Base-by-base conservation (phyloP, 2,113 vertebrate genomes). In the Phyllopteryx taeniolatus region DNA sequence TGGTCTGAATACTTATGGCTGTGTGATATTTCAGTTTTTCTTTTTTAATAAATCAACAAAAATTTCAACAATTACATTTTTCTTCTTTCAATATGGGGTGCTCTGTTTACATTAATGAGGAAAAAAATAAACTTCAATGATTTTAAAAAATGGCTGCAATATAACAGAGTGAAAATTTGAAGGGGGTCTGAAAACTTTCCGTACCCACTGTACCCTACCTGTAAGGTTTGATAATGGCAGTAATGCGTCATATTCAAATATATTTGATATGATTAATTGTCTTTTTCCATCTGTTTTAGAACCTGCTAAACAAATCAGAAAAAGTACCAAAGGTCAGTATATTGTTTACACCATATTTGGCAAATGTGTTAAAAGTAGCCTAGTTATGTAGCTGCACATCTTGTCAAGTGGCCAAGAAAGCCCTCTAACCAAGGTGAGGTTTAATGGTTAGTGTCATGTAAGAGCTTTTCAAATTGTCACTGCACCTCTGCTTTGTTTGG, bases 281-380 rank as follows among this genome's bases (percentile, higher is more conserved):
- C 17, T 17, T 33, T 68, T 69, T 6, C 13, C 8, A n/a, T 82
- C 31, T 46, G 77, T 49, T 83, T 20, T 83, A 98, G 97, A 98
- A 83, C 96, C 96, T 0, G 61, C 88, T 35, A 96, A 94, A 83
- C 91, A 93, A 81, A 92, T 93, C 78, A 81, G 89, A 31, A 90
- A 82, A 81, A 86, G 39, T 74, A 81, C 89, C 66, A 91, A 82
- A 90, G 91, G 93, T 93, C 82, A 42, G 90, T 86, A 12, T 39
- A 10, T 44, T 44, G 8, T 54, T 10, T 59, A 13, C 10, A 2
- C 10, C 42, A n/a, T 7, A 44, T 46, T 53, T 5, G 7, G 57
- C 53, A 31, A 3, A 27, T 68, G 77, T 6, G 63, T 75, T 60
- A 72, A 53, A 43, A 14, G 43, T 44, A 47, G 5, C 39, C 67